Base-by-base conservation (phyloP, 64 coral and sea anemone genomes). In the Actinia tenebrosa region DNA sequence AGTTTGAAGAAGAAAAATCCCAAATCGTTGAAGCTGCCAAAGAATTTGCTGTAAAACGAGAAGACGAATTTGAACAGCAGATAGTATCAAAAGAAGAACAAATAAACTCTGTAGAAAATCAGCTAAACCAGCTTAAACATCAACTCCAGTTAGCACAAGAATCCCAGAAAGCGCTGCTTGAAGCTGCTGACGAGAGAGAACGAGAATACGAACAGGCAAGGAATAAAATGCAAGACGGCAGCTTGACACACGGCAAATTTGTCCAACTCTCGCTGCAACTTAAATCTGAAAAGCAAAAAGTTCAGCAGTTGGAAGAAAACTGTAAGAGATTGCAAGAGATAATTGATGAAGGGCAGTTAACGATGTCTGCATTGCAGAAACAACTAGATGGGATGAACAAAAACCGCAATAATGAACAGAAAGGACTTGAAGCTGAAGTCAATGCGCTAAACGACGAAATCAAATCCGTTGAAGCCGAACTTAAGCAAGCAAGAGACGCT, bases 41-140 rank as follows among this genome's bases (percentile, higher is more conserved):
- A 43, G 78, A 83, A 59, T 92, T 92, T 75, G 90, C 90, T 45
- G n/a, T 87, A 20, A 64, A 92, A 60, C 90, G 82, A 82, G 90
- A 92, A 52, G 77, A 92, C 17, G 79, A 60, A 8, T 92, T 92
- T 5, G 50, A 59, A 3, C 60, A 71, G 16, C 61, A 92, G 27
- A 25, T 92, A 20, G 44, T 60, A 2, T 3, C 5, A 22, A 92
- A 92, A 56, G 60, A 87, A 3, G 86, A 92, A 22, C 47, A 87
- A 0, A n/a, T 92, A 3, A 75, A 56, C 11, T 59, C 61, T 2
- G 37, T 78, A 37, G 90, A 92, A 58, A 87, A 45, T 5, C 59
- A 55, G 11, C 5, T 92, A 0, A 50, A 87, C 6, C 90, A 92
- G 61, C 25, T 83, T 15, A 78, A 64, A 59, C 60, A 92, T 59